Percentiles rank a stretch among this genome's conserved stretches.
These are phyloP conservation scores for Macrotrachela quadricornifera DNA, from an alignment of 1,140 invertebrate species.

Conservation along the genomic window DNA sequence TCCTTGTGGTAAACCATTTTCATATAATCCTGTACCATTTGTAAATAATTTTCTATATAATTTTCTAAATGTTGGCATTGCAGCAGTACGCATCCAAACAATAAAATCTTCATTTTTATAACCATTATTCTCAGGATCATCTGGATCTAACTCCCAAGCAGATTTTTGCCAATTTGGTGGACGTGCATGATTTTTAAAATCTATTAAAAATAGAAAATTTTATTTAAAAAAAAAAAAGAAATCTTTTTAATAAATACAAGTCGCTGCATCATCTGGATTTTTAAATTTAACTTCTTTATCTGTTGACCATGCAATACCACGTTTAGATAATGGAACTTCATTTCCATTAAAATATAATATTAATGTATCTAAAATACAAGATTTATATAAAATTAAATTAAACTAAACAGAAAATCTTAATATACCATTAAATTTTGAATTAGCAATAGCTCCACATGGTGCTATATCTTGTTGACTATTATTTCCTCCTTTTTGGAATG, in stretches of 20 bases:
- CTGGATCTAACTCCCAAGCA: slow-evolving; percentile 51
- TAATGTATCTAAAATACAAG: not conserved
- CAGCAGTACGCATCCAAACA: slow-evolving; percentile 94
- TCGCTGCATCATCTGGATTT: slow-evolving; percentile 42
- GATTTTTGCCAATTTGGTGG: slow-evolving; percentile 51
- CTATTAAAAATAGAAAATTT: not conserved
- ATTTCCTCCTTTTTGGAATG: slow-evolving; percentile 27
- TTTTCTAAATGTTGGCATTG: slow-evolving; percentile 80
- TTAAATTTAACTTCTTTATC: slow-evolving; percentile 79
- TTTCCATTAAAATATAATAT: not conserved
- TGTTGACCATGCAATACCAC: slow-evolving; percentile 86
- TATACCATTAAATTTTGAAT: slow-evolving; percentile 82
- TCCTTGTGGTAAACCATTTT: slow-evolving; percentile 47
- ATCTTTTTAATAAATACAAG: not conserved
- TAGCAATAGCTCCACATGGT: slow-evolving; percentile 96
- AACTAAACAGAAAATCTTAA: not conserved
- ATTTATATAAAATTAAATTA: too few species aligned
- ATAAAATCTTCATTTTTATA: slow-evolving; percentile 89
- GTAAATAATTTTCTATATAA: slow-evolving; percentile 65
- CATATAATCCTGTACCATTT: slow-evolving; percentile 32
- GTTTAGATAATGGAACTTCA: slow-evolving; percentile 28
- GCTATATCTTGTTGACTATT: slow-evolving; percentile 30
- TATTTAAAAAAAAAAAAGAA: not conserved
- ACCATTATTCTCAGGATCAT: slow-evolving; percentile 57
- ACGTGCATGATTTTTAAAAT: slow-evolving; percentile 15